Evolutionary conservation across 1,140 invertebrate species (phyloP).

Genomic region (Atta texana): DNA sequence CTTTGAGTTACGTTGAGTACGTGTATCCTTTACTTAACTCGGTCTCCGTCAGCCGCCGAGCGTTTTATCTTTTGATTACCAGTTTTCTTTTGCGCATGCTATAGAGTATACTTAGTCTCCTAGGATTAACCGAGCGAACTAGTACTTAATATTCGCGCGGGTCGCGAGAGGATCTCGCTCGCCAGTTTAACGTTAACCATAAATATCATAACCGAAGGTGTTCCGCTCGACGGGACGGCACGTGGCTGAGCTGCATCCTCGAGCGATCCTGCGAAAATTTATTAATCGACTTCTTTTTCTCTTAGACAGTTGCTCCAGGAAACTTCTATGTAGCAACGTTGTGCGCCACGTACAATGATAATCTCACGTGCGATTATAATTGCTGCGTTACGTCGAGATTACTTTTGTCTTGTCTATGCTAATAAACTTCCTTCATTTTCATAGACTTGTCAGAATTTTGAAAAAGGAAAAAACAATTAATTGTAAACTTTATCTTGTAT

Average conservation of each 20-base stretch:
- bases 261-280: constrained; percentile 56
- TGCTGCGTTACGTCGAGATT: constrained; percentile 57
- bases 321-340: constrained; percentile 78
- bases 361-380: constrained; percentile 31
- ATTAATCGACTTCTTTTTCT: constrained; percentile 73
- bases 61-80: constrained; percentile 43
- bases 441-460: neutral
- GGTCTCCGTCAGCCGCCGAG: constrained; percentile 49
- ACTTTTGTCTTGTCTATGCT: constrained; percentile 36
- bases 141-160: constrained; percentile 47
- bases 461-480: neutral
- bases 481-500: neutral
- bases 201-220: neutral
- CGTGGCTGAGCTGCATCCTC: constrained; percentile 21
- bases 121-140: constrained; percentile 65
- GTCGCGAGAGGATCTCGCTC: constrained; percentile 60
- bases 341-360: constrained; percentile 74
- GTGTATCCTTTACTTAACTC: constrained; percentile 59
- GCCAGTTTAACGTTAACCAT: constrained; percentile 5
- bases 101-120: constrained; percentile 64
- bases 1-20: constrained; percentile 52
- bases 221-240: neutral
- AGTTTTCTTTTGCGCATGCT: constrained; percentile 71
- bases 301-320: constrained; percentile 76
- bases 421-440: neutral